A percentile compares a stretch with the other conserved stretches of the same genome.
Conservation (phyloP, 2,888 invertebrate genomes). For the Acrobasis consociella region DNA sequence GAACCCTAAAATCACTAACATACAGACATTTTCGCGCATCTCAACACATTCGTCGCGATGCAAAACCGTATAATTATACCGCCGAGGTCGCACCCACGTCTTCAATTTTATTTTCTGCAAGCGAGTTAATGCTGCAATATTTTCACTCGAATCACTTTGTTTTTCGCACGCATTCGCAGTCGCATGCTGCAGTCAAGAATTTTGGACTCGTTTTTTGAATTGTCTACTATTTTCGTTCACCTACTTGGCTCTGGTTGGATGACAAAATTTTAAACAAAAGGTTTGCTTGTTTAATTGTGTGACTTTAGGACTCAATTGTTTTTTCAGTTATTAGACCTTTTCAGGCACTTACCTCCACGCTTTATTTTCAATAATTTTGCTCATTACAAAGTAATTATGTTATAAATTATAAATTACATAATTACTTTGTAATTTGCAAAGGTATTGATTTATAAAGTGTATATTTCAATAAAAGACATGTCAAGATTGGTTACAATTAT, state of each 20-base stretch:
- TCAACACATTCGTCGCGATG: constrained; percentile 36
- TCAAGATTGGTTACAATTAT: too few relatives aligned
- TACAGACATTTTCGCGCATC: neutral
- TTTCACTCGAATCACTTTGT: constrained; percentile 43
- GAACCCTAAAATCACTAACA: constrained; percentile 20
- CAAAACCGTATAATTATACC: constrained; percentile 69
- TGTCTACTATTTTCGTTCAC: constrained; percentile 10
- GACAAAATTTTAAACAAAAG: neutral
- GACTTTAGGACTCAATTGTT: neutral
- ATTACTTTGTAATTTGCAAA: too few relatives aligned
- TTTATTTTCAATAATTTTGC: too few relatives aligned
- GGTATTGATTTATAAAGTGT: too few relatives aligned
- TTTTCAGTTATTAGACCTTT: too few relatives aligned
- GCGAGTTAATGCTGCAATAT: constrained; percentile 41
- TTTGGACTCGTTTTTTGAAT: constrained; percentile 5
- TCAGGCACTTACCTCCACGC: too few relatives aligned
- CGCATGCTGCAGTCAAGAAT: neutral
- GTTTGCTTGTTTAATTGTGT: neutral
- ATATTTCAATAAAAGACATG: too few relatives aligned
- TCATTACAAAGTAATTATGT: too few relatives aligned
- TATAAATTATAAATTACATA: too few relatives aligned
- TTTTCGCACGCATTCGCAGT: constrained; percentile 16
- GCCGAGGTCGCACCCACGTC: constrained; percentile 69
- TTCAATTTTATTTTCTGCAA: constrained; percentile 60
- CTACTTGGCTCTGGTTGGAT: constrained; percentile 10